A percentile compares a stretch with the other conserved stretches of the same genome.
phyloP scores from a whole-genome alignment of 2,797 vertebrate genomes.

The Urocyon cinereoargenteus region DNA sequence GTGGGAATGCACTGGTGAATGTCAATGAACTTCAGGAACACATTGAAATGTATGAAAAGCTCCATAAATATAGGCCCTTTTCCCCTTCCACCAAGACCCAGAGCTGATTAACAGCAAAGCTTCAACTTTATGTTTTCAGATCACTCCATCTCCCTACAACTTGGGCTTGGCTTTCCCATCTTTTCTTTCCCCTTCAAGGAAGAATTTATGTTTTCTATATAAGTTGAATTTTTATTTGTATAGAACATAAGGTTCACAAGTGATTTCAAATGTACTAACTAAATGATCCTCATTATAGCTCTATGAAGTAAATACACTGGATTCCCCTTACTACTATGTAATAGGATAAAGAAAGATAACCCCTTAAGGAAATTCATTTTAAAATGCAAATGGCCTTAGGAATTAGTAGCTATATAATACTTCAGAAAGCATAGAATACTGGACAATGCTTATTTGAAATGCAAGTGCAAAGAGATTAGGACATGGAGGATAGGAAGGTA shows the following conservation, averaged over 20 bases:
- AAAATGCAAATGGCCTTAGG: not conserved
- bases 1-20: not conserved
- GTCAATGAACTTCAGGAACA: not conserved
- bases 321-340: not conserved
- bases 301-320: not conserved
- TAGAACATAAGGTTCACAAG: not conserved
- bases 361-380: not conserved
- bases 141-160: not conserved
- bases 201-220: not conserved
- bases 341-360: not conserved
- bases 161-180: not conserved
- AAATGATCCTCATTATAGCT: not conserved
- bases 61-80: not conserved
- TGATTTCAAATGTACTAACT: not conserved
- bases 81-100: not conserved
- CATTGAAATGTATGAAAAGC: not conserved
- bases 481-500: not conserved
- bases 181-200: not conserved
- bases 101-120: not conserved
- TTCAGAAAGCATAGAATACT: not conserved
- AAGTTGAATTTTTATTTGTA: not conserved
- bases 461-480: not conserved
- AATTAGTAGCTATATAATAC: not conserved
- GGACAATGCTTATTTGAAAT: not conserved
- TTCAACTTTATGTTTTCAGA: not conserved